Evolutionary conservation across 2,888 invertebrate genomes (phyloP).

Genomic region (Marronus borbonicus): DNA sequence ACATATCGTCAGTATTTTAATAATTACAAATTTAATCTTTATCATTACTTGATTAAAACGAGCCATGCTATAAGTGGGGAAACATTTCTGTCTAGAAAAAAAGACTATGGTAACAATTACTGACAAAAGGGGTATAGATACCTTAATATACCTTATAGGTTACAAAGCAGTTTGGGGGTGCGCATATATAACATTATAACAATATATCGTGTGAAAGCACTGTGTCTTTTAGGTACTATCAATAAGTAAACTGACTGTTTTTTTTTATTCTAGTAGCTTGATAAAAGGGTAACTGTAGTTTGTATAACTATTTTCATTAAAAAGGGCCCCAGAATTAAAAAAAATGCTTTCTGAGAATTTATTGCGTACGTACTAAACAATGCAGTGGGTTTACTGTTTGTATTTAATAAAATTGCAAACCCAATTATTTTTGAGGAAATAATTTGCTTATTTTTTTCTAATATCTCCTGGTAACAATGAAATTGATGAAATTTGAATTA

Average conservation of each 20-base stretch:
- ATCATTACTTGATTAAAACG: slow-evolving; percentile 9
- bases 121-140: slow-evolving; percentile 6
- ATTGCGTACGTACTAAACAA: no score
- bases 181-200: slow-evolving; percentile 32
- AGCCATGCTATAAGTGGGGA: slow-evolving; percentile 18
- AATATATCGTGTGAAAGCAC: slow-evolving; percentile 27
- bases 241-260: slow-evolving; percentile 38
- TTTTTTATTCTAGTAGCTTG: neutral
- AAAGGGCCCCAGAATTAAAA: no score
- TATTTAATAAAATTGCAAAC: no score
- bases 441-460: no score
- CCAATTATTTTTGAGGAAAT: no score
- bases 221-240: slow-evolving; percentile 24
- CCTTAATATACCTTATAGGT: neutral
- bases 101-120: slow-evolving; percentile 2
- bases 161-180: slow-evolving; percentile 43
- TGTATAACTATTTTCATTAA: no score
- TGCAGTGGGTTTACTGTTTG: no score
- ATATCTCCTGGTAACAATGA: no score
- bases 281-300: no score
- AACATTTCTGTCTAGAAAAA: slow-evolving; percentile 8
- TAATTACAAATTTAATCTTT: neutral
- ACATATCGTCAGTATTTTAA: slow-evolving; percentile 13
- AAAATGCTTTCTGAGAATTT: no score
- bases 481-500: no score